These are phyloP conservation scores for Podabrus alpinus DNA, from an alignment of 2,888 invertebrate species.

Conservation along the genomic window DNA sequence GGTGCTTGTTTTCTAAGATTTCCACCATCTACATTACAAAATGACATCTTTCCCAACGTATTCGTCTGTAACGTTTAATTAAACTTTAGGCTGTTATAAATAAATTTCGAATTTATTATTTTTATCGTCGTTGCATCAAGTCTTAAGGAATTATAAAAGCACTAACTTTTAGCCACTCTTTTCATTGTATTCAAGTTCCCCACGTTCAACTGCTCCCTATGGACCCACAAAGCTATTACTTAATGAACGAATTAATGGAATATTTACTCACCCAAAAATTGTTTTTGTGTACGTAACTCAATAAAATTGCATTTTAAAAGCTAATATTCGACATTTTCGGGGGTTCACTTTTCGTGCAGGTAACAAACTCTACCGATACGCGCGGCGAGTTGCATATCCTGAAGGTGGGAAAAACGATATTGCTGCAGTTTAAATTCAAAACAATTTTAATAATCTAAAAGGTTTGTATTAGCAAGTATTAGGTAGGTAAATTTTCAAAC, in stretches of 20 bases:
- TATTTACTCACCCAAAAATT: slow-evolving; percentile 29
- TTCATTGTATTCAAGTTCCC: slow-evolving; percentile 27
- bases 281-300: slow-evolving; percentile 24
- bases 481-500: neutral
- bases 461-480: neutral
- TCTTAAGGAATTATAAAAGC: slow-evolving; percentile 16
- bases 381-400: neutral
- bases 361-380: neutral
- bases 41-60: neutral
- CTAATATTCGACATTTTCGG: neutral
- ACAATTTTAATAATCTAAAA: neutral
- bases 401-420: neutral
- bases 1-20: slow-evolving; percentile 32
- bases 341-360: neutral
- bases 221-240: slow-evolving; percentile 33
- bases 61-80: neutral
- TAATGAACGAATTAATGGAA: slow-evolving; percentile 34
- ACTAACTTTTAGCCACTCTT: slow-evolving; percentile 16
- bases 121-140: slow-evolving; percentile 2
- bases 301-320: slow-evolving; percentile 1
- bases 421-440: neutral
- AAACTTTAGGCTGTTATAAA: neutral
- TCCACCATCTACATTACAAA: slow-evolving; percentile 31
- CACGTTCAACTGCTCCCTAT: slow-evolving; percentile 26
- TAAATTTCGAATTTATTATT: neutral